Conservation (phyloP, 2,797 vertebrate species). For the Hippoglossus hippoglossus region DNA sequence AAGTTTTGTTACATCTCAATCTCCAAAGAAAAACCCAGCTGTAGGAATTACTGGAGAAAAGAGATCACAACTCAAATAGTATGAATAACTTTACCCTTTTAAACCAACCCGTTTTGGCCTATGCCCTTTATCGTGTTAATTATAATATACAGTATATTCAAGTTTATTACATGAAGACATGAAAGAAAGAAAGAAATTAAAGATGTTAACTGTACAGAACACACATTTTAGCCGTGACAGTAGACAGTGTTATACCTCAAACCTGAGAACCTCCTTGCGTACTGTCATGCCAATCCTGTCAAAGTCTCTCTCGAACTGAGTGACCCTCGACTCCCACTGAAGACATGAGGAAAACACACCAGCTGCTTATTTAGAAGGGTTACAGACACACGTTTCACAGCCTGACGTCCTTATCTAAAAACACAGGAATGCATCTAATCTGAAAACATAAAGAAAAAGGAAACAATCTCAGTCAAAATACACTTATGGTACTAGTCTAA, state of each 20-base stretch:
- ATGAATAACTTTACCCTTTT: constrained; percentile 78
- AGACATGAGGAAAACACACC: constrained; percentile 33
- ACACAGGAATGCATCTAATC: neutral
- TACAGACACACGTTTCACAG: neutral
- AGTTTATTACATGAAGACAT: too few species aligned
- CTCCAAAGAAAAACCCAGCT: neutral
- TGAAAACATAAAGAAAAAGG: neutral
- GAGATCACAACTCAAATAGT: constrained; percentile 6
- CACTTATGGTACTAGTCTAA: neutral
- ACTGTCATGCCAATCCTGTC: constrained; percentile 91
- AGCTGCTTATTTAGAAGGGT: neutral
- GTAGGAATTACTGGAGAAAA: neutral
- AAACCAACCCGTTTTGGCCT: neutral
- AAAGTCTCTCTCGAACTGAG: constrained; percentile 95
- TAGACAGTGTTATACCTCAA: constrained; percentile 85
- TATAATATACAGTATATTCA: neutral
- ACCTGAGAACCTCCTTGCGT: constrained; percentile 93
- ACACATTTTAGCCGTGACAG: too few species aligned
- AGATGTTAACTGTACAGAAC: too few species aligned
- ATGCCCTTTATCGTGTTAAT: neutral
- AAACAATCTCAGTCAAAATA: neutral
- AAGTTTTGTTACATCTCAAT: constrained; percentile 8
- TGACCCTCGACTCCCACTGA: constrained; percentile 94
- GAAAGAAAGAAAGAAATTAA: too few species aligned
- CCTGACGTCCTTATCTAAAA: too few species aligned